Evolutionary conservation across 1,140 invertebrate genomes (phyloP), one percentile per base, ranked within the genome.

Genomic region (Lucilia cuprina): DNA sequence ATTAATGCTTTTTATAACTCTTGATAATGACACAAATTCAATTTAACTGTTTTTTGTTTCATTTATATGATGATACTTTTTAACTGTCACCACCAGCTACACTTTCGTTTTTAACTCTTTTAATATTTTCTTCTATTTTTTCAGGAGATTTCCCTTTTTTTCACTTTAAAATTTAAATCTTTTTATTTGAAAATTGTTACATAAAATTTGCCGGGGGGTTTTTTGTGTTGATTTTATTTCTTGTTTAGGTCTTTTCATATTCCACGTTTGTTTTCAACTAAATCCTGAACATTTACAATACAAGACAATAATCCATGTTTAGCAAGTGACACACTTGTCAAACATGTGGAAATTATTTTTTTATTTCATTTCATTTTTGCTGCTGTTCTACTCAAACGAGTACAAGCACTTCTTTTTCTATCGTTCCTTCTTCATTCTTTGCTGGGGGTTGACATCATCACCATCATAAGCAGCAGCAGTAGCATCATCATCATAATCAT

Each of bases 381-480:
- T 30, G 25, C 25, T 30, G 25, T 30, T 30, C 21, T 70, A 70
- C 65, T 25, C 65, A 21, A 25, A 25, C 21, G 65, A 21, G 65
- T 21, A 50, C 47, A 80, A 47, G n/a, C 41, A 77, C 35, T 49
- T 47, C 75, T 78, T 78, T 77, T 34, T 41, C 5, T 41, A 41
- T 41, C 41, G 5, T 41, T 41, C 10, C 41, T 41, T 41, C 7
- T 41, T 41, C 41, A 41, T 80, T 80, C 77, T 80, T 80, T 19
- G 77, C 77, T 80, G 77, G 77, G 77, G 77, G 77, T 80, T 70
- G 65, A 21, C 65, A 70, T 70, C 65, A 70, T 70, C 65, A 25
- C 2, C 74, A 41, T 77, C 74, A 77, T 47, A 34, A 77, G 41
- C 14, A 60, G 13, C 55, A 78, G 14, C 75, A 41, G 17, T 35